phyloP scores from a whole-genome alignment of 2,797 vertebrate genomes.

The Tapirus indicus region DNA sequence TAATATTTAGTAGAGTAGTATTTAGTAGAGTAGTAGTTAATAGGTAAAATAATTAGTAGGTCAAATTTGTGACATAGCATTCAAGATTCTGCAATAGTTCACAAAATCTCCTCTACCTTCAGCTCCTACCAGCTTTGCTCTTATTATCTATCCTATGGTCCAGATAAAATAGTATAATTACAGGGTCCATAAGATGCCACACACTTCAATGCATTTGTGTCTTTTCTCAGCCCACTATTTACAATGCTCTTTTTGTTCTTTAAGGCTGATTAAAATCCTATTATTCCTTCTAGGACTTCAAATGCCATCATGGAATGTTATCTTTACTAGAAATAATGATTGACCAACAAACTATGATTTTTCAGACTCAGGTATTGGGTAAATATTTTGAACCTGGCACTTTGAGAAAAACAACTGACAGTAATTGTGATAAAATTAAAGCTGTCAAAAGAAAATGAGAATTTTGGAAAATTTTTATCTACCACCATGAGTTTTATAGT shows the following conservation, averaged over 20 bases:
- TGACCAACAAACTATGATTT: not conserved
- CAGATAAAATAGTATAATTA: not conserved
- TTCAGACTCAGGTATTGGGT: not conserved
- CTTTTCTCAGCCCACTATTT: not conserved
- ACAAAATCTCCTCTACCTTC: not conserved
- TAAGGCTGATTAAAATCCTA: not conserved
- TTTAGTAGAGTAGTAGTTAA: not conserved
- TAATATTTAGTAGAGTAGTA: not conserved
- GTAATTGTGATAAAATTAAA: conserved; percentile 35
- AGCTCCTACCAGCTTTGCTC: not conserved
- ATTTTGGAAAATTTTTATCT: not conserved
- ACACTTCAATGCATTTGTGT: not conserved
- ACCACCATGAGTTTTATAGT: not conserved
- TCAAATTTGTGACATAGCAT: not conserved
- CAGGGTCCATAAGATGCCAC: not conserved
- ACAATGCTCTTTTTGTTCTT: not conserved
- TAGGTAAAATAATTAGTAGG: not conserved
- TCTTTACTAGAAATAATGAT: conserved; percentile 39
- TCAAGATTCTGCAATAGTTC: not conserved
- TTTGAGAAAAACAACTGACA: not conserved
- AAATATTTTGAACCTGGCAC: not conserved
- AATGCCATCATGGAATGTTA: not conserved
- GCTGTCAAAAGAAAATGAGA: conserved; percentile 12
- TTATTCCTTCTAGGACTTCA: not conserved
- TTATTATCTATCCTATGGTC: not conserved